Percentiles rank a stretch among this genome's conserved stretches.
Conservation (phyloP, 2,888 invertebrate species). For the Zaprionus bogoriensis region DNA sequence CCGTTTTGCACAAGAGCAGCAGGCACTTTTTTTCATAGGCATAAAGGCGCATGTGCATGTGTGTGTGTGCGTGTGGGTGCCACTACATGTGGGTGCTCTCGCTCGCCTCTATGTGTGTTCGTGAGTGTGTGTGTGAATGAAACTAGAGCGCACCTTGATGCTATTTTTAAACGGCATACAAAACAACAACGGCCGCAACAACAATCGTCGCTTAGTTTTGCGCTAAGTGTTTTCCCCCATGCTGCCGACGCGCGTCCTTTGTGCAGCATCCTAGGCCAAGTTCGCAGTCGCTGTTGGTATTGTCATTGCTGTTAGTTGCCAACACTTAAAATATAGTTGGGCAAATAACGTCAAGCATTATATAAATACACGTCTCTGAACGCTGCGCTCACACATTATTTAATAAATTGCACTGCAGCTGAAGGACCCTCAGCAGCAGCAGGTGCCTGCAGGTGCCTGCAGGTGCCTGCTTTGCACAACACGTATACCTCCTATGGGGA, state of each 20-base stretch:
- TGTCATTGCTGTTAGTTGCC: constrained; percentile 32
- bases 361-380: constrained; percentile 56
- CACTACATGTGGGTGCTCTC: neutral
- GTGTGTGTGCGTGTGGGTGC: constrained; percentile 13
- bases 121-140: constrained; percentile 32
- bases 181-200: constrained; percentile 35
- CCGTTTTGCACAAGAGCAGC: constrained; percentile 38
- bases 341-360: constrained; percentile 58
- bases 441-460: neutral
- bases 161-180: constrained; percentile 68
- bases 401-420: constrained; percentile 34
- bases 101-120: neutral
- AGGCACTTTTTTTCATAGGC: constrained; percentile 29
- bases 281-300: constrained; percentile 7
- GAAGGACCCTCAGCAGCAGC: constrained; percentile 16
- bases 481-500: neutral
- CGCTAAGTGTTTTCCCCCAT: constrained; percentile 57
- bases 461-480: neutral
- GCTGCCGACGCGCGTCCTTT: constrained; percentile 27
- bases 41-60: constrained; percentile 42
- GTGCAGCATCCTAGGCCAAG: constrained; percentile 37
- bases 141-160: constrained; percentile 74
- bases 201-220: constrained; percentile 67
- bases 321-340: constrained; percentile 58
- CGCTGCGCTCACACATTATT: constrained; percentile 43